Evolutionary conservation across 1,140 invertebrate species (phyloP), one percentile per base, ranked within the genome.

Genomic region (Meteorus sp.): DNA sequence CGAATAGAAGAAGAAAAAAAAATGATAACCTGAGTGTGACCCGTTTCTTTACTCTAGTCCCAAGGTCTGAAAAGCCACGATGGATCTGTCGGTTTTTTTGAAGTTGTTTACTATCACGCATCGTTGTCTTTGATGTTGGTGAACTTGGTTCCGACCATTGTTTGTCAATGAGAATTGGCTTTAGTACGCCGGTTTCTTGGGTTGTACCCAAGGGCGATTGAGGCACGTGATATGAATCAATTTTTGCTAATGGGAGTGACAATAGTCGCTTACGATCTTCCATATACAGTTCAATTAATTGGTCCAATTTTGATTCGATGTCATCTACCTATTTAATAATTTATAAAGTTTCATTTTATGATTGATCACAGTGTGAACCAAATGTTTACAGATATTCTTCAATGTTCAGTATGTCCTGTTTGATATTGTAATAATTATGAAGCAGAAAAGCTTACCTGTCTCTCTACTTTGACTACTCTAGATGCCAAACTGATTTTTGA

Each of bases 241-340:
- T 33, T 13, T 67, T 68, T 22, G 69, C 66, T 60, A 80, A 71
- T 45, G 82, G 82, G 63, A 85, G 75, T 59, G 81, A 72, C 69
- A 82, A 67, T 64, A 88, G 76, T 63, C 83, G 80, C 75, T 89
- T 87, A 69, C 93, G 84, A 78, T 96, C 93, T 77, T 95, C 92
- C 84, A 93, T 86, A 75, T 95, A 95, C 80, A 96, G 84, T 73
- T 97, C 94, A 72, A 97, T 87, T 68, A 97, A 85, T 77, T 95
- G 87, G 80, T 97, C 93, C 72, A 97, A 82, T 83, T 97, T 97
- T 70, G 86, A 86, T 82, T 96, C 94, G 77, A 94, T 94, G 75
- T 95, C 93, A 74, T 95, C 93, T 68, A 95, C 91, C 93, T 95
- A 39, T n/a, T n/a, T n/a, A n/a, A n/a, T n/a, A n/a, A n/a, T n/a